phyloP scores from a whole-genome alignment of 2,113 vertebrate species.

The Stercorarius parasiticus region DNA sequence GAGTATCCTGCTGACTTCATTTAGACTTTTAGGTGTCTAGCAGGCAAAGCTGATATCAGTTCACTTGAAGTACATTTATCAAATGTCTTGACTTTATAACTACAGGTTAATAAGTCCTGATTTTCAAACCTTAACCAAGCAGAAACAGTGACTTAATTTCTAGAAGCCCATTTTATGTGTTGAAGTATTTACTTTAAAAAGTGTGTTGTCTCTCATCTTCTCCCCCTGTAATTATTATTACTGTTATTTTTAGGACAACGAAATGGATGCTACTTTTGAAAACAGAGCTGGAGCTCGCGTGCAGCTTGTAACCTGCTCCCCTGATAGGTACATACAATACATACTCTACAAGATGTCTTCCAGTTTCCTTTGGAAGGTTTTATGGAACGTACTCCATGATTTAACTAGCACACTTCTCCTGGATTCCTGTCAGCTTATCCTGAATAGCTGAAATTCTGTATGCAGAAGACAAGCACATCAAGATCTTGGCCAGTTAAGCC shows the following conservation, averaged over 20 bases:
- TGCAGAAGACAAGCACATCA: background rate
- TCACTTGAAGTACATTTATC: background rate
- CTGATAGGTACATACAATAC: slow-evolving; percentile 81
- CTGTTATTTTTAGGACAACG: slow-evolving; percentile 75
- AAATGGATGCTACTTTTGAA: slow-evolving; percentile 74
- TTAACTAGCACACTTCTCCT: background rate
- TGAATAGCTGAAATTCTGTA: background rate
- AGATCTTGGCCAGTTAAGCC: background rate
- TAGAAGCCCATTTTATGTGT: background rate
- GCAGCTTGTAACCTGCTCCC: slow-evolving; percentile 88
- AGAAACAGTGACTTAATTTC: background rate
- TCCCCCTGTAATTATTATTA: background rate
- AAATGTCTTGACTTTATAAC: background rate
- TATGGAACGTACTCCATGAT: background rate
- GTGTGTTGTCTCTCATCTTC: background rate
- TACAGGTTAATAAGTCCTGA: background rate
- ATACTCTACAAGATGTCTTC: background rate
- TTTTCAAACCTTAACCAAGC: background rate
- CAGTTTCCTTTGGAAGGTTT: background rate
- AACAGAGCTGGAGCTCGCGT: slow-evolving; percentile 75
- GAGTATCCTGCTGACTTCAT: background rate
- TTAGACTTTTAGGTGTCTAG: background rate
- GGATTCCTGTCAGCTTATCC: background rate
- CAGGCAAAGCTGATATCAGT: background rate
- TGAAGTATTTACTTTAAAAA: background rate